Percentiles rank a stretch among this genome's conserved stretches.
Conservation (phyloP, 92 coral and sea anemone genomes). For the Phenganax subtilis region DNA sequence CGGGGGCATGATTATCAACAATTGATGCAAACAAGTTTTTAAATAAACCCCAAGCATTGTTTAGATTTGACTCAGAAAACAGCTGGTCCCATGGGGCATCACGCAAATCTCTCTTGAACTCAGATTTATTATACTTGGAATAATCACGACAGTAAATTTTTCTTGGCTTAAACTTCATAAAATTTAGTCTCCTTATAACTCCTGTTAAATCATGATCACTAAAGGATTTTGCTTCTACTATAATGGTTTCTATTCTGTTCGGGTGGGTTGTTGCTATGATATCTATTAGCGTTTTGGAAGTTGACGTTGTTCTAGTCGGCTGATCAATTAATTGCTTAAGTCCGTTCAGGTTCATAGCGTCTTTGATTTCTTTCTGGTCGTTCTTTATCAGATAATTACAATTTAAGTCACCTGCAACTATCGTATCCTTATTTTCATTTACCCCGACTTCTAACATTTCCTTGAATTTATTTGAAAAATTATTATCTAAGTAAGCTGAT, state of each 20-base stretch:
- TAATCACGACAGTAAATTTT: constrained; percentile 32
- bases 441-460: constrained; percentile 30
- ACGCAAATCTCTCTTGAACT: constrained; percentile 21
- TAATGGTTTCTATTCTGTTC: constrained; percentile 1
- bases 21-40: not conserved
- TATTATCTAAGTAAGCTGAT: constrained; percentile 24
- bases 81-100: constrained; percentile 12
- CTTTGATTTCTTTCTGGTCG: constrained; percentile 29
- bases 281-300: constrained; percentile 28
- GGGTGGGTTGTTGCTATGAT: constrained; percentile 34
- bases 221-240: constrained; percentile 30
- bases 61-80: constrained; percentile 4
- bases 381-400: constrained; percentile 32
- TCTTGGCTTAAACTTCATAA: constrained; percentile 33
- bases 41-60: not conserved
- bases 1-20: constrained; percentile 16
- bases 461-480: constrained; percentile 28
- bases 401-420: constrained; percentile 41
- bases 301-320: constrained; percentile 28
- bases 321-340: constrained; percentile 30
- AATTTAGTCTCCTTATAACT: constrained; percentile 33
- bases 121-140: constrained; percentile 31
- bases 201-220: constrained; percentile 38
- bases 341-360: constrained; percentile 26
- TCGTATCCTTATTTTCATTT: constrained; percentile 35